Evolutionary conservation across 1,140 invertebrate species (phyloP).

Genomic region (Ptiloglossa arizonensis): DNA sequence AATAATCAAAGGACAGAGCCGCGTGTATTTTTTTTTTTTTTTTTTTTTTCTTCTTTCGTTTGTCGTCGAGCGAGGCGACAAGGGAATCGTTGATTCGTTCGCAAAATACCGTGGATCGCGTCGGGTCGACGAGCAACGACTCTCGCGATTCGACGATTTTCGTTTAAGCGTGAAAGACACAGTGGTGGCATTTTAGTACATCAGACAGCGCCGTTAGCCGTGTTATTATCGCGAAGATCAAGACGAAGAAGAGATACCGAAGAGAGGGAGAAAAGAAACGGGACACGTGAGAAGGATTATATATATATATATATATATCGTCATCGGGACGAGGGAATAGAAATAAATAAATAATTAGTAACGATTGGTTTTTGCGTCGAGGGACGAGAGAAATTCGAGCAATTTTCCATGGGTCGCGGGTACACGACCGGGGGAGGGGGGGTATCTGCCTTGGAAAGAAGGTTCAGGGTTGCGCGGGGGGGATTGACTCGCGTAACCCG

Average conservation of each 20-base stretch:
- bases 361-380: background rate
- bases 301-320: no score
- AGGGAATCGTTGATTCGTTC: background rate
- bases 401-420: background rate
- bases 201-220: slow-evolving; percentile 73
- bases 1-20: background rate
- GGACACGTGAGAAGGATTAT: background rate
- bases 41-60: background rate
- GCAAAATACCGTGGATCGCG: background rate
- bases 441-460: slow-evolving; percentile 14
- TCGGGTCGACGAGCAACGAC: slow-evolving; percentile 14
- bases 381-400: slow-evolving; percentile 23
- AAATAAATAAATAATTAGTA: no score
- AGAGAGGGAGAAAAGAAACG: background rate
- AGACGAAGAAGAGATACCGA: slow-evolving; percentile 47
- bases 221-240: slow-evolving; percentile 52
- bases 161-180: slow-evolving; percentile 44
- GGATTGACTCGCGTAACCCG: background rate
- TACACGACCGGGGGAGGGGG: background rate
- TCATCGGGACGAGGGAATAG: background rate
- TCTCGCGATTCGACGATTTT: slow-evolving; percentile 7
- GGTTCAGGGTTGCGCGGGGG: no score
- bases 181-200: slow-evolving; percentile 78
- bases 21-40: background rate
- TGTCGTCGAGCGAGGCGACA: background rate